Percentiles rank a stretch among this genome's conserved stretches.
Evolutionary conservation across 2,888 invertebrate species (phyloP).

Genomic region (Barypeithes pellucidus): DNA sequence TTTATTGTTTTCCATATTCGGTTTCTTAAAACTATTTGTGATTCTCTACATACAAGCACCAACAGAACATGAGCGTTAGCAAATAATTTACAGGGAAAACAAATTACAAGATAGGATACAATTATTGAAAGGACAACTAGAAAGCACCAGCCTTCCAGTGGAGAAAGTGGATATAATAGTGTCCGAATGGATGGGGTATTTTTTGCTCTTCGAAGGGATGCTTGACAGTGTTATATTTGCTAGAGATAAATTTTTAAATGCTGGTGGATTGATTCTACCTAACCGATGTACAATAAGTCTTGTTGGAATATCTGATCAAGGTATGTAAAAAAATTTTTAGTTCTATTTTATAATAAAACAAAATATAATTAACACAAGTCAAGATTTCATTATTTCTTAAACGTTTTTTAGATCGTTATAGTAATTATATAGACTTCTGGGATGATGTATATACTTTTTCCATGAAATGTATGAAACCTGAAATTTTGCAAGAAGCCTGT

Average conservation of each 20-base stretch:
- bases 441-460: conserved; percentile 94
- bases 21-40: too few relatives aligned
- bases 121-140: conserved; percentile 88
- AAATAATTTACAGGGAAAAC: conserved; percentile 77
- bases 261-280: conserved; percentile 86
- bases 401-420: conserved; percentile 76
- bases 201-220: conserved; percentile 97
- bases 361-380: too few relatives aligned
- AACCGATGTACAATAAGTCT: conserved; percentile 88
- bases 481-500: conserved; percentile 85
- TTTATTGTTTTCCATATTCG: too few relatives aligned
- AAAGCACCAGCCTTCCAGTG: conserved; percentile 84
- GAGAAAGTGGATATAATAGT: conserved; percentile 92
- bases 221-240: conserved; percentile 93
- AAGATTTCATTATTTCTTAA: conserved; percentile 7
- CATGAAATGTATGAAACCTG: conserved; percentile 92
- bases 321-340: conserved; percentile 66
- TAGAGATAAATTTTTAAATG: conserved; percentile 84
- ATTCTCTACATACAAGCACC: too few relatives aligned
- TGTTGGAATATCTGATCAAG: conserved; percentile 83
- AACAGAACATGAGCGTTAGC: too few relatives aligned
- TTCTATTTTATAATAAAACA: not conserved
- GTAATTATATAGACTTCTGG: conserved; percentile 88
- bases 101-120: conserved; percentile 81
- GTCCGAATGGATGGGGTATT: conserved; percentile 99